Evolutionary conservation across 2,797 vertebrate species (phyloP), one percentile per base, ranked within the genome.

Genomic region (Fratercula arctica): DNA sequence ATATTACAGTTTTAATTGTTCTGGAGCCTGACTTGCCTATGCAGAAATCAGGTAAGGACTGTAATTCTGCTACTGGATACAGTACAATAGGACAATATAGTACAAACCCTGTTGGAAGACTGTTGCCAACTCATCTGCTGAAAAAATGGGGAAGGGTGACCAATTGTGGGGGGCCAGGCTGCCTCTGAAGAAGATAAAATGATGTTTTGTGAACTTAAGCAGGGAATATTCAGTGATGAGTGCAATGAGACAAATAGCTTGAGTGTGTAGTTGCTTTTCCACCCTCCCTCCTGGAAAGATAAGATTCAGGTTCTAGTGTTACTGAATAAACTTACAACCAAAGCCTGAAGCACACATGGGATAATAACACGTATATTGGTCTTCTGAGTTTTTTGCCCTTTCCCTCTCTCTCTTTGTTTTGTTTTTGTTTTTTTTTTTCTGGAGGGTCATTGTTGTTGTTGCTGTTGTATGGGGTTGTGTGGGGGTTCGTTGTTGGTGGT

Each of bases 401-500:
- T 64, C 7, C 4, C 1, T 43, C 11, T 76, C 16, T 48, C 5
- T 39, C 6, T 79, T 57, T 39, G 5, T 51, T 66, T 50, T 53
- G 10, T 16, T 6, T 33, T 35, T 23, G 5, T 8, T 23, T 26
- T 37, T 39, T 23, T 45, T 48, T 48, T 48, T 48, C 21, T 48
- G 46, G 11, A 23, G 46, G 16, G 10, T 33, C 28, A 9, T 43
- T 43, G 9, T 43, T 63, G 26, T 41, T 43, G 31, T 20, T 56
- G 46, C 20, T 46, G 46, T 48, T 48, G 46, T 46, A 11, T 13
- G 54, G 12, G 29, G 25, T 39, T 31, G 41, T 70, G 8, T 4
- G 14, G 7, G 10, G 5, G 5, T 11, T 59, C 6, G 6, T 57
- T 17, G 33, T 3, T 16, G 6, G 4, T 29, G 17, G 4, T 2